phyloP scores from a whole-genome alignment of 2,797 vertebrate species.

The Enteromius trimaculatus region DNA sequence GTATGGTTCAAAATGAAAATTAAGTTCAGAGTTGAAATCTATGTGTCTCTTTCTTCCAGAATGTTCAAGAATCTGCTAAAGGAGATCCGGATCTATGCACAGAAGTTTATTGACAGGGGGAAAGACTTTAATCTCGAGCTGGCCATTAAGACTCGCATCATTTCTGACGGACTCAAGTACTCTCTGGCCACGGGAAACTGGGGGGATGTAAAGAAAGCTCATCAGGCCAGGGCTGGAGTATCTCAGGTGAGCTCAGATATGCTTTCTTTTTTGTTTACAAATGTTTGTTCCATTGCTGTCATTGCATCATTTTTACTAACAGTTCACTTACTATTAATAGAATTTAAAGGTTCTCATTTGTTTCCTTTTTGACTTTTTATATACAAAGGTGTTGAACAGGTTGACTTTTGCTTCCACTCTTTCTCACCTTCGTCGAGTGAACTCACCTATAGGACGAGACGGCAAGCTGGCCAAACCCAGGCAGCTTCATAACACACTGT shows the following conservation, averaged over 20 bases:
- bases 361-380: not conserved
- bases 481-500: conserved; percentile 96
- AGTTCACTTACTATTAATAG: not conserved
- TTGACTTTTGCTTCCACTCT: conserved; percentile 96
- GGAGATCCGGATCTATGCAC: conserved; percentile 97
- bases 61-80: conserved; percentile 99
- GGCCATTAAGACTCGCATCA: conserved; percentile 97
- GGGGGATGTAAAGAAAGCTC: conserved; percentile 99
- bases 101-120: conserved; percentile 97
- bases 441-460: conserved; percentile 96
- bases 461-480: conserved; percentile 96
- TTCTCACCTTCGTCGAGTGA: conserved; percentile 93
- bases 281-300: not conserved
- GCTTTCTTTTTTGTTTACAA: not conserved
- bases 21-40: not conserved
- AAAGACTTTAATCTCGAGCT: conserved; percentile 98
- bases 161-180: conserved; percentile 97
- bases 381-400: conserved; percentile 90
- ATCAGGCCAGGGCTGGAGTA: conserved; percentile 96
- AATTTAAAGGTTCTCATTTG: not conserved
- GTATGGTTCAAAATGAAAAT: not conserved
- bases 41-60: conserved; percentile 70
- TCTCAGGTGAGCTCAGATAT: conserved; percentile 84
- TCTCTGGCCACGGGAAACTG: conserved; percentile 98
- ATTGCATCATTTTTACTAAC: not conserved